Conservation (phyloP, 2,888 invertebrate genomes). For the Augiades crinisus region DNA sequence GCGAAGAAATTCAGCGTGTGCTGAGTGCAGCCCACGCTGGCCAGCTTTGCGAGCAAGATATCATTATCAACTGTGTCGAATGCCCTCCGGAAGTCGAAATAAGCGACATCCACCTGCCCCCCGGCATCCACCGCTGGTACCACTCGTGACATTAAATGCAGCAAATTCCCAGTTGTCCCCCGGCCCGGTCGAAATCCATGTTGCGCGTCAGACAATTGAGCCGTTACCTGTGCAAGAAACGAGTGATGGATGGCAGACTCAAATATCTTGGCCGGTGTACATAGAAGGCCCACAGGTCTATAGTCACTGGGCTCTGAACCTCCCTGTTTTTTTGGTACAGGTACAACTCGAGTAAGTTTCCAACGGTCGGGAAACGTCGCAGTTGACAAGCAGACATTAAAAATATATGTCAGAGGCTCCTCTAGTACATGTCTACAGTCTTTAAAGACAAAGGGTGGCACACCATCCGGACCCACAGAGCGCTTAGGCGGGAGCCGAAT, state of each 20-base stretch:
- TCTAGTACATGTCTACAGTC: constrained; percentile 12
- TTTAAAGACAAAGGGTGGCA: constrained; percentile 27
- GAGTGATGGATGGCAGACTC: constrained; percentile 12
- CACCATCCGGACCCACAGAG: constrained; percentile 29
- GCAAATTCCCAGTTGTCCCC: constrained; percentile 5
- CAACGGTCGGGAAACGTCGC: constrained; percentile 19
- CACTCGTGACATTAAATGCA: neutral
- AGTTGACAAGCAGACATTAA: constrained; percentile 10
- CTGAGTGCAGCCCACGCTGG: neutral
- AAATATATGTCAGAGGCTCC: constrained; percentile 19
- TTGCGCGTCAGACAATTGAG: neutral
- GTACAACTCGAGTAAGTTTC: constrained; percentile 22
- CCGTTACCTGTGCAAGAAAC: neutral
- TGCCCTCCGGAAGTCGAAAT: constrained; percentile 9
- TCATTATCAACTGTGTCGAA: neutral
- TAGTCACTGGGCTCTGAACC: constrained; percentile 5
- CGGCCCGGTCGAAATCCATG: neutral
- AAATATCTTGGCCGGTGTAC: constrained; percentile 25
- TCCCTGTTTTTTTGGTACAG: constrained; percentile 20
- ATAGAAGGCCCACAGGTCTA: constrained; percentile 21
- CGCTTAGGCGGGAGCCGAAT: constrained; percentile 17
- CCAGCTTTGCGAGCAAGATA: neutral
- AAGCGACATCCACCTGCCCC: constrained; percentile 10
- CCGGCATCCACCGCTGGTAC: constrained; percentile 4
- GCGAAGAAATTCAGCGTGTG: neutral